Base-by-base conservation (phyloP, 1,140 invertebrate species). In the Vollenhovia emeryi region DNA sequence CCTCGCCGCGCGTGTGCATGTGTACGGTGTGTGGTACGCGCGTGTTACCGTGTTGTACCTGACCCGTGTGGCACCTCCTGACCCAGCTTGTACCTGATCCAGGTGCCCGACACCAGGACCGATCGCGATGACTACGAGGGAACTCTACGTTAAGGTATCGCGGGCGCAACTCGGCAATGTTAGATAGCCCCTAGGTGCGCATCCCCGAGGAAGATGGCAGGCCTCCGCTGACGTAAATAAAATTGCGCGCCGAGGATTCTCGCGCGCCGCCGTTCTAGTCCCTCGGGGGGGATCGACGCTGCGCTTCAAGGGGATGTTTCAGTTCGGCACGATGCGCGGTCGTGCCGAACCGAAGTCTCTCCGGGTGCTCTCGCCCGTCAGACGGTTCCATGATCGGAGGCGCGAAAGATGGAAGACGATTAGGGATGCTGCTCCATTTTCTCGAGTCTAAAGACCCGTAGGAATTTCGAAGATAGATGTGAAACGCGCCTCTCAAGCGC, bases 91-190 rank as follows among this genome's bases (percentile, higher is more conserved):
- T 71, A 89, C 84, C 87, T 86, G 87, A 84, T 78, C 76, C 52
- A 86, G 84, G 87, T 73, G 73, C 43, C 66, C 43, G 71, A 36
- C 73, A 82, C 78, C 85, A 85, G 83, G 89, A 90, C 87, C 86
- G 27, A 80, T 82, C 68, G 80, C 86, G 64, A 94, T 94, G 94
- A 95, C 94, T 84, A 94, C 94, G 50, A 93, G 90, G 87, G 94
- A 95, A 87, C 93, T 95, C 55, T 95, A 95, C 91, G 93, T 93
- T 64, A 94, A 94, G 94, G 94, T 95, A 93, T 73, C 64, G 27
- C 68, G 64, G 1, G 64, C 24, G 21, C 7, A n/a, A n/a, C n/a
- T n/a, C n/a, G n/a, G n/a, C n/a, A n/a, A n/a, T n/a, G n/a, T n/a
- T n/a, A 18, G 55, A 27, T 43, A 24, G 30, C 55, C n/a, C n/a